A percentile compares a stretch with the other conserved stretches of the same genome.
These are phyloP conservation scores for Bovichtus diacanthus DNA, from an alignment of 2,797 vertebrate genomes.

Conservation along the genomic window DNA sequence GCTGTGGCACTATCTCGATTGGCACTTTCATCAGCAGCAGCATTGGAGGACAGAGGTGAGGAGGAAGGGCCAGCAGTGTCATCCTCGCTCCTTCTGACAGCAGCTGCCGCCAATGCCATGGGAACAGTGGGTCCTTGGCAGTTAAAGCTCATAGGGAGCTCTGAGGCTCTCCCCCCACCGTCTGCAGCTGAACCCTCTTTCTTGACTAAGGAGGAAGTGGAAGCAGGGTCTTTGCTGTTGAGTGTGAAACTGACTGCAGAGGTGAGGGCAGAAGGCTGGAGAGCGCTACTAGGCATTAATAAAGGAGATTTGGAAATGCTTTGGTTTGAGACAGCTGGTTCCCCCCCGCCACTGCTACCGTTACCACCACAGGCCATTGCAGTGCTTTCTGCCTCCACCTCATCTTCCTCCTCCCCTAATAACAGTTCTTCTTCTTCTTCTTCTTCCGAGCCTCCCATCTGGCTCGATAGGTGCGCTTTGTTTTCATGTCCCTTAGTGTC, in stretches of 20 bases:
- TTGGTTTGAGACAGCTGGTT: constrained; percentile 99
- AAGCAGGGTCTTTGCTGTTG: constrained; percentile 90
- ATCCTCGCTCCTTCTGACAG: constrained; percentile 92
- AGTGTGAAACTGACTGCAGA: constrained; percentile 87
- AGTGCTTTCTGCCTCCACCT: constrained; percentile 90
- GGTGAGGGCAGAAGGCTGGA: constrained; percentile 94
- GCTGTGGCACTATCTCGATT: constrained; percentile 99
- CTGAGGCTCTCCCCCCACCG: constrained; percentile 92
- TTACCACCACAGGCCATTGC: constrained; percentile 88
- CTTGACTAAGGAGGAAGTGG: constrained; percentile 92
- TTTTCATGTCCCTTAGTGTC: constrained; percentile 88
- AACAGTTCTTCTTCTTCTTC: constrained; percentile 86
- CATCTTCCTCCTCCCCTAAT: constrained; percentile 90
- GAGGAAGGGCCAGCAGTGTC: constrained; percentile 85
- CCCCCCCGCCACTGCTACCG: constrained; percentile 89
- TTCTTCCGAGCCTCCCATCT: constrained; percentile 81
- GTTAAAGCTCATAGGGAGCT: constrained; percentile 98
- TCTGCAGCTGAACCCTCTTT: constrained; percentile 92
- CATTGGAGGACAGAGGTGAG: constrained; percentile 84
- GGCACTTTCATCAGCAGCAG: constrained; percentile 97
- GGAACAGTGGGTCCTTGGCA: constrained; percentile 90
- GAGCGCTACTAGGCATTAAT: constrained; percentile 98
- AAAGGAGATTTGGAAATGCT: constrained; percentile 99
- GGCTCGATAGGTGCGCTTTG: constrained; percentile 90
- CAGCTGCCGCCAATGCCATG: constrained; percentile 81